Conservation (phyloP, 2,888 invertebrate species). For the Pandemis corylana region DNA sequence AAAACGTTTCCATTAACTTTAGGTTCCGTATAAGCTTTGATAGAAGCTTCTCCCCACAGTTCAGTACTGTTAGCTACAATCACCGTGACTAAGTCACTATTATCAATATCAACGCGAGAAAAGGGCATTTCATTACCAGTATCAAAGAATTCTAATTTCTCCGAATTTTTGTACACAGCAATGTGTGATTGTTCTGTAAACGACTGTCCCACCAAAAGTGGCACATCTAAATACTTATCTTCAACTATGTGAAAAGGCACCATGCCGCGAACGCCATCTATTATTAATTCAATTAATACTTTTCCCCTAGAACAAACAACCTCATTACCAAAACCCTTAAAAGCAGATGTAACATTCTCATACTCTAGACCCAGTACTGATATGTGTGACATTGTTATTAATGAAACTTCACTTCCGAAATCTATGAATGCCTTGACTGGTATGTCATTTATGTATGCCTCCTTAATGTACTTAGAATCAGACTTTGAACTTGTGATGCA, state of each 20-base stretch:
- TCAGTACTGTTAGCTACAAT: not conserved
- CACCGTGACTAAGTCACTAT: no score
- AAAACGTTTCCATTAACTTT: no score
- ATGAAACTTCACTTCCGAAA: slow-evolving; percentile 42
- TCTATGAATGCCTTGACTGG: slow-evolving; percentile 38
- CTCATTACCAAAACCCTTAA: slow-evolving; percentile 40
- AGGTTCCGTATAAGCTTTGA: no score
- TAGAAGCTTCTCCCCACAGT: no score
- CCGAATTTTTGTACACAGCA: slow-evolving; percentile 30
- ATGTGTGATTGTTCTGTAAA: slow-evolving; percentile 41
- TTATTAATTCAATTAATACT: not conserved
- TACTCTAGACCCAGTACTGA: not conserved
- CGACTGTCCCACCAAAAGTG: slow-evolving; percentile 40
- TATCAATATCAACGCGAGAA: no score
- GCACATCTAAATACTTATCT: slow-evolving; percentile 33
- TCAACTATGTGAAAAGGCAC: slow-evolving; percentile 30
- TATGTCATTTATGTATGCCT: not conserved
- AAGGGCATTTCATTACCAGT: slow-evolving; percentile 30
- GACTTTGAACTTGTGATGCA: no score
- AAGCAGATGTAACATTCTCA: slow-evolving; percentile 17
- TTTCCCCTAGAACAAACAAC: slow-evolving; percentile 26
- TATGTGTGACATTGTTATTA: slow-evolving; percentile 22
- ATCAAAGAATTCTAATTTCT: slow-evolving; percentile 33
- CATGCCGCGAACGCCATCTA: slow-evolving; percentile 37
- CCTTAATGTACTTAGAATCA: no score